Base-by-base conservation (phyloP, 2,797 vertebrate species). In the Sebastes miniatus region DNA sequence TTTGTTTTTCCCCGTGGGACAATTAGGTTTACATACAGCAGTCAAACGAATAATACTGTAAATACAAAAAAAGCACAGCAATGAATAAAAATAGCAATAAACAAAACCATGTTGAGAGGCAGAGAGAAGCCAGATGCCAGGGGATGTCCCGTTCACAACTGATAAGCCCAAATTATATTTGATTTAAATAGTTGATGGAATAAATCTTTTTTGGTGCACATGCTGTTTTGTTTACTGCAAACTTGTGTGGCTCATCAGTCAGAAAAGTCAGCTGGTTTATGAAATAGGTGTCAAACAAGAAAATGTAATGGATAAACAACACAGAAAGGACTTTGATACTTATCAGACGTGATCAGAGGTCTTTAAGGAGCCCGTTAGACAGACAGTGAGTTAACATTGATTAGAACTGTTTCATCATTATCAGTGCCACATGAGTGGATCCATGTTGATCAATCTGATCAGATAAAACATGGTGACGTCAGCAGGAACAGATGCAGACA, bases 351-450 rank as follows among this genome's bases (percentile, higher is more conserved):
- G 24, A 67, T 72, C 72, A 69, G 20, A 81, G 20, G 61, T 70
- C 34, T 71, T 77, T 8, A 54, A 61, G 65, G 68, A 71, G 56
- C 32, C 54, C 67, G 56, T 78, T 79, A 43, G 67, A 22, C 34
- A 18, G 75, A 68, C 72, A 66, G 7, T 63, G 68, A 72, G 82
- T 64, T 59, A 12, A 63, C 24, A 92, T 83, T 90, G 93, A 95
- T 91, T 83, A 69, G 83, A 79, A 71, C 82, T 91, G 88, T 92
- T 89, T 83, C 74, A 69, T 47, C 65, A 20, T 73, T 25, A 69
- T 22, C 66, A 14, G 66, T 6, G 67, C 77, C 89, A 88, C 87
- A 83, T 81, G 81, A 86, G 69, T 47, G 66, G 80, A 84, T 89
- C 65, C 59, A 79, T 79, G 80, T 64, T 65, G 81, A 91, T 90